Percentiles rank a stretch among this genome's conserved stretches.
phyloP scores from a whole-genome alignment of 2,888 invertebrate genomes.

The Caenorhabditis sp. region DNA sequence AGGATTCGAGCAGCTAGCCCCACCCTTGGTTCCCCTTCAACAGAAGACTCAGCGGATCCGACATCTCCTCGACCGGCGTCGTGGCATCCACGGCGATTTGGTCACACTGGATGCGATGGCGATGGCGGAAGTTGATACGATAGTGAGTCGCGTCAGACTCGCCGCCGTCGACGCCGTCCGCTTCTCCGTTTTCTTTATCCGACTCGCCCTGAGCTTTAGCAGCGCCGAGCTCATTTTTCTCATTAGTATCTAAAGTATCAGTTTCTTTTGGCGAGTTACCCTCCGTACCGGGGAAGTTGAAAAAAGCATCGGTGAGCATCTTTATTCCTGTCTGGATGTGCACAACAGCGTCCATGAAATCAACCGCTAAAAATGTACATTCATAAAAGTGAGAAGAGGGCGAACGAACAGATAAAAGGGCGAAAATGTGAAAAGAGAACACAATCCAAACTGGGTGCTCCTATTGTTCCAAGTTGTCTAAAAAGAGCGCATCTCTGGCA shows the following conservation, averaged over 20 bases:
- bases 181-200: not conserved
- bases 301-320: too few species aligned
- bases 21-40: conserved; percentile 5
- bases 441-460: too few species aligned
- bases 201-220: not conserved
- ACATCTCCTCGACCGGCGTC: not conserved
- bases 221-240: not conserved
- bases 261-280: too few species aligned
- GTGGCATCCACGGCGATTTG: not conserved
- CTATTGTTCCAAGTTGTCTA: too few species aligned
- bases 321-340: too few species aligned
- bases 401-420: not conserved
- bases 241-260: too few species aligned
- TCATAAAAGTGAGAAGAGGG: not conserved
- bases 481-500: not conserved
- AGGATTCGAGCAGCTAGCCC: not conserved
- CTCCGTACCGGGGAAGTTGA: too few species aligned
- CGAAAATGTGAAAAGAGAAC: not conserved
- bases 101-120: conserved; percentile 11
- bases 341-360: too few species aligned
- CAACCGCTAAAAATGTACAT: too few species aligned
- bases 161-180: too few species aligned
- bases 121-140: conserved; percentile 23
- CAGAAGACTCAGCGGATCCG: not conserved
- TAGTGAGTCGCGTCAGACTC: too few species aligned